Base-by-base conservation (phyloP, 2,888 invertebrate genomes). In the Hemaris fuciformis region DNA sequence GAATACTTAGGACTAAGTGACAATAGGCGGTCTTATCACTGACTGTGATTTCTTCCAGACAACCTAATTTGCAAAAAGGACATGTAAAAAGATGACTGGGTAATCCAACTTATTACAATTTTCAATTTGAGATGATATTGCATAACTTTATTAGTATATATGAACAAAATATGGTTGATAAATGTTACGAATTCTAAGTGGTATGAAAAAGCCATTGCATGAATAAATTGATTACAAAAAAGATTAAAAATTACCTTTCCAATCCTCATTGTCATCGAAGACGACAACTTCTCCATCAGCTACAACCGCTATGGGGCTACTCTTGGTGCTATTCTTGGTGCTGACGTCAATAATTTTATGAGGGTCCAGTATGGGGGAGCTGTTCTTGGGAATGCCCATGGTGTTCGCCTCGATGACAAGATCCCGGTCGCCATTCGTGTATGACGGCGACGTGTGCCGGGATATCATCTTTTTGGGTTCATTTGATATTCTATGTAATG, bases 191-290 rank as follows among this genome's bases (percentile, higher is more conserved):
- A n/a, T n/a, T n/a, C n/a, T n/a, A n/a, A n/a, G n/a, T n/a, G n/a
- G n/a, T n/a, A n/a, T n/a, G n/a, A n/a, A n/a, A n/a, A n/a, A n/a
- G n/a, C n/a, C n/a, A n/a, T n/a, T n/a, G n/a, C n/a, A n/a, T n/a
- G n/a, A 4, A 13, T 4, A n/a, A 34, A 31, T 61, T 61, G 58
- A 43, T 42, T 7, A n/a, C 20, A 57, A 63, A 0, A 34, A 8
- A 13, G 20, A 57, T 59, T 10, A 6, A 69, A 53, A 77, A 68
- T 81, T 85, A 92, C 95, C 95, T 89, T 96, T 95, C 96, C 96
- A 96, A 77, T 95, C 95, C 75, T 97, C 97, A 68, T 95, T 96
- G 83, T 97, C 97, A 81, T 98, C 97, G 77, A 98, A 97, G 59
- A 96, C 97, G 72, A 97, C 96, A 57, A 97, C 96, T 82, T 96